Evolutionary conservation across 2,797 vertebrate species (phyloP).

Genomic region (Amblyopsis hoosieri): DNA sequence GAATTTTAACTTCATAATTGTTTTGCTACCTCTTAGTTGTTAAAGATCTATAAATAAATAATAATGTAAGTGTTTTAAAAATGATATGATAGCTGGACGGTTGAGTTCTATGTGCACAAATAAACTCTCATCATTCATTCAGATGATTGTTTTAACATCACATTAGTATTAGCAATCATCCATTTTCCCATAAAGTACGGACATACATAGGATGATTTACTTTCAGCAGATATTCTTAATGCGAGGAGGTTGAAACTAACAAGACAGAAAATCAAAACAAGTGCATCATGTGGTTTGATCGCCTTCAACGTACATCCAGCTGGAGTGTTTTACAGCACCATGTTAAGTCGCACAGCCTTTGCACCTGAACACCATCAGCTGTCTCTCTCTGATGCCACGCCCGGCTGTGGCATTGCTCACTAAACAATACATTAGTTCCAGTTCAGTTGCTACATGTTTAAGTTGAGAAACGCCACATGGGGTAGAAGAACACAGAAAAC

Average conservation of each 20-base stretch:
- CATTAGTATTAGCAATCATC: slow-evolving; percentile 55
- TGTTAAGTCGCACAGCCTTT: slow-evolving; percentile 41
- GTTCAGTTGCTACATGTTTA: slow-evolving; percentile 58
- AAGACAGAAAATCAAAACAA: slow-evolving; percentile 60
- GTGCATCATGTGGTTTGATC: slow-evolving; percentile 71
- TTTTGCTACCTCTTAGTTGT: slow-evolving; percentile 67
- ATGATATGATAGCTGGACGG: slow-evolving; percentile 70
- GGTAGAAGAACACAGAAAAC: slow-evolving; percentile 47
- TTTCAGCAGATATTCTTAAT: slow-evolving; percentile 36
- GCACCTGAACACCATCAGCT: slow-evolving; percentile 20
- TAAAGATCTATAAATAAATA: slow-evolving; percentile 62
- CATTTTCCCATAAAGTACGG: slow-evolving; percentile 24
- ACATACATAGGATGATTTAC: slow-evolving; percentile 28
- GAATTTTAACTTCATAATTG: slow-evolving; percentile 69
- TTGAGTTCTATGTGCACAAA: slow-evolving; percentile 67
- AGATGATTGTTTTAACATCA: slow-evolving; percentile 68
- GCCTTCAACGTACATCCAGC: slow-evolving; percentile 54
- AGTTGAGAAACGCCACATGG: slow-evolving; percentile 59
- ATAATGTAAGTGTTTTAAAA: slow-evolving; percentile 56
- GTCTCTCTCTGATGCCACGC: slow-evolving; percentile 25
- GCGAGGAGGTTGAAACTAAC: slow-evolving; percentile 53
- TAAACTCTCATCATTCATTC: slow-evolving; percentile 53
- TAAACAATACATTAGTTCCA: slow-evolving; percentile 42
- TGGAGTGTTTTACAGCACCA: slow-evolving; percentile 46
- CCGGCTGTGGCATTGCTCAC: slow-evolving; percentile 37